Base-by-base conservation (phyloP, 2,113 vertebrate species). In the Tor tambroides region DNA sequence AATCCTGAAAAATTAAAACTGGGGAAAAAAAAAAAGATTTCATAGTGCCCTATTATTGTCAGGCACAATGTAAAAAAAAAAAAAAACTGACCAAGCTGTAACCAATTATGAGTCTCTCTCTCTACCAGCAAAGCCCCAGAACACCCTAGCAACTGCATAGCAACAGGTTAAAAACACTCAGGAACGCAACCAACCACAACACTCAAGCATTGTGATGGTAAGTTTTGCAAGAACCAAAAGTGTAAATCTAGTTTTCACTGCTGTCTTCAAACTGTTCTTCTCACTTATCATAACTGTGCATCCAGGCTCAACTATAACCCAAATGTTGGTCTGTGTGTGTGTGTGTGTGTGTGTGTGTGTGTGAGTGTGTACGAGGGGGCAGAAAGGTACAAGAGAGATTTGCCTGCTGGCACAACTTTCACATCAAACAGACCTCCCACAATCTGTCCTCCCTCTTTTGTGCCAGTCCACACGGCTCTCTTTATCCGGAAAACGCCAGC, bases 381-480 rank as follows among this genome's bases (percentile, higher is more conserved):
- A 65, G n/a, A 38, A 32, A 49, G 41, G 80, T 51, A 6, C 10
- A 51, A 15, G 3, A 23, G 63, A 51, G 63, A 54, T 83, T 69
- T 71, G 43, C 26, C 41, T 71, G 43, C 63, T 83, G 81, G 81
- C 81, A 71, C 26, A 71, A 32, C 17, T n/a, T 51, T 69, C 63
- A 71, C 19, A 49, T 71, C 46, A 83, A 71, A 83, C 28, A 83
- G 63, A 49, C 81, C 63, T 71, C 81, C 63, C 28, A 51, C 63
- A 82, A 49, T 67, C 81, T 54, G 63, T 71, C 26, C 19, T 35
- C 81, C 30, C 28, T 46, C 61, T 67, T 65, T 63, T 65, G 23
- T 21, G 43, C 26, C 81, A 21, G 49, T 32, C 26, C 43, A 78
- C 75, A 78, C 26, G 17, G 75, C 26, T 84, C 78, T 80, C 26